Evolutionary conservation across 2,888 invertebrate species (phyloP), one percentile per base, ranked within the genome.

Genomic region (Andricus curvator): DNA sequence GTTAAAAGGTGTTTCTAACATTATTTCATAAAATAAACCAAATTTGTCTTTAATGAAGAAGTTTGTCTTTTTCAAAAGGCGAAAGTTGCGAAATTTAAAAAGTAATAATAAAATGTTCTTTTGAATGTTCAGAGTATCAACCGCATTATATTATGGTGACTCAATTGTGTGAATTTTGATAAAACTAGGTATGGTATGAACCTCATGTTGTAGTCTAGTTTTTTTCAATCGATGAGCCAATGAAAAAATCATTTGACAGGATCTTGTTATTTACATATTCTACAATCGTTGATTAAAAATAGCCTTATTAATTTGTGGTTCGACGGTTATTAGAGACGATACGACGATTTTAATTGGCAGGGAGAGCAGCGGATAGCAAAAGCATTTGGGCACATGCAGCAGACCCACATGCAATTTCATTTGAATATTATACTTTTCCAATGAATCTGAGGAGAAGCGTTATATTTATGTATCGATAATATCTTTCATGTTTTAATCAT

Each of bases 371-470:
- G 89, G 88, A 90, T 88, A 91, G 91, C 91, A 89, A 91, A 92
- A 92, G 91, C 92, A 88, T 88, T 91, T 90, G 90, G 90, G 90
- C 88, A 88, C 92, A 91, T 92, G 92, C 92, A 92, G 88, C 88
- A 89, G 87, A 88, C 89, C 89, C 89, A 90, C 92, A 90, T 92
- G 92, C 92, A 92, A 88, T 89, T 83, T 84, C 64, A 80, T 82
- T 74, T 74, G 48, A 48, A 70, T 70, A 70, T 74, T 33, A 33
- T 48, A 74, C 13, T 33, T 56, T 74, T 74, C 74, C 74, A 74
- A 13, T 74, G 56, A 74, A 74, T 56, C 33, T 56, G 17, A 74
- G 74, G 48, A 60, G 51, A 81, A 78, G 78, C 78, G 66, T 80
- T 70, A 70, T 66, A 68, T 51, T 74, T 74, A 74, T 70, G 80